These are phyloP conservation scores for Bactericera cockerelli DNA, from an alignment of 1,140 invertebrate species.

Conservation along the genomic window DNA sequence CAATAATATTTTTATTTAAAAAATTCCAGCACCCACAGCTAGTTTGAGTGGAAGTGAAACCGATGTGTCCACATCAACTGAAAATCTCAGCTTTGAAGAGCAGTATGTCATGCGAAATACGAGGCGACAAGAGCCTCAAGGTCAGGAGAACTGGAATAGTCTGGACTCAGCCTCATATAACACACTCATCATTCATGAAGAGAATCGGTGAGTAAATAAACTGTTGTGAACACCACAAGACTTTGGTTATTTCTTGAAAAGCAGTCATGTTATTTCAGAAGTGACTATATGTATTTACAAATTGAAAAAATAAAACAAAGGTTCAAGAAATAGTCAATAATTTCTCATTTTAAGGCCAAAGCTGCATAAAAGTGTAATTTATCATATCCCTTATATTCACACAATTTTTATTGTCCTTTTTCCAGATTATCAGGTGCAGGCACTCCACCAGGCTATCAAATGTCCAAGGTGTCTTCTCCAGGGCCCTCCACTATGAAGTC, in stretches of 20 bases:
- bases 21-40: background rate
- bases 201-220: slow-evolving; percentile 20
- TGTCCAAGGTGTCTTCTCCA: background rate
- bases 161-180: slow-evolving; percentile 62
- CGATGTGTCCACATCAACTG: slow-evolving; percentile 76
- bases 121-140: slow-evolving; percentile 70
- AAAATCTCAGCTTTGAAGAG: slow-evolving; percentile 75
- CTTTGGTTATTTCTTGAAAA: slow-evolving; percentile 10
- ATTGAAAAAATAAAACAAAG: slow-evolving; percentile 5
- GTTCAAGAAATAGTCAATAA: slow-evolving; percentile 4
- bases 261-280: slow-evolving; percentile 3
- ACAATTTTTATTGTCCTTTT: no score
- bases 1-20: no score
- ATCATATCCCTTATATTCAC: no score
- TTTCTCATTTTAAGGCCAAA: no score
- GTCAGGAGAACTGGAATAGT: slow-evolving; percentile 68
- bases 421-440: slow-evolving; percentile 16
- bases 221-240: background rate
- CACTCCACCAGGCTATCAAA: slow-evolving; percentile 9
- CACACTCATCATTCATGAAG: slow-evolving; percentile 60
- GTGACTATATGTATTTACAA: background rate
- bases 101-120: slow-evolving; percentile 66
- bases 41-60: slow-evolving; percentile 74
- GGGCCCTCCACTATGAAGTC: background rate
- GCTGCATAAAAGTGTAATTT: no score